Conservation (phyloP, 1,140 invertebrate species). For the Eumeta japonica region DNA sequence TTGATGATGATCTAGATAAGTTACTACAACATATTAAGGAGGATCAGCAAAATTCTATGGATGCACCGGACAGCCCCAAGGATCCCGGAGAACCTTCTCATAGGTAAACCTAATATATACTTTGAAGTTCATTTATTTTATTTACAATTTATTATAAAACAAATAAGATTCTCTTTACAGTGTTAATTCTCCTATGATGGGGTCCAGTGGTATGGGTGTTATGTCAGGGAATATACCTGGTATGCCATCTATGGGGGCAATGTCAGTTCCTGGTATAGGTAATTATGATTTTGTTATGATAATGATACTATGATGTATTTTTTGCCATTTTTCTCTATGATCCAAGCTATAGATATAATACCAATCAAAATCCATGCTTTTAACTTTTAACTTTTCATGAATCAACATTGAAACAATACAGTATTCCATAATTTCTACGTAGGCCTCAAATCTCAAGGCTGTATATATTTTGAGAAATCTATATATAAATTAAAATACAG, state of each 20-base stretch:
- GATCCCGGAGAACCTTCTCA: constrained; percentile 57
- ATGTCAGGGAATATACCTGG: constrained; percentile 25
- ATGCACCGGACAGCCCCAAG: constrained; percentile 82
- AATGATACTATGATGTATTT: background rate
- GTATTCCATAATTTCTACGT: too few relatives aligned
- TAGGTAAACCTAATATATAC: too few relatives aligned
- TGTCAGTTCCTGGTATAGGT: constrained; percentile 43
- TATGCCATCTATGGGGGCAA: constrained; percentile 48
- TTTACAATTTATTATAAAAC: too few relatives aligned
- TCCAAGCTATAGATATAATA: background rate
- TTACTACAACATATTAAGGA: constrained; percentile 89
- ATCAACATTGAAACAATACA: too few relatives aligned
- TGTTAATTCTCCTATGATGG: constrained; percentile 52
- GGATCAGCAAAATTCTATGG: constrained; percentile 85
- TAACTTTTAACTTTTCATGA: background rate
- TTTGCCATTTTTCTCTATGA: background rate
- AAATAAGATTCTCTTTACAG: too few relatives aligned
- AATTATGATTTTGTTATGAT: constrained; percentile 1
- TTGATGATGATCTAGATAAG: constrained; percentile 89
- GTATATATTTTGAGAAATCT: too few relatives aligned
- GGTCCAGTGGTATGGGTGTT: constrained; percentile 30
- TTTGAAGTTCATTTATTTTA: too few relatives aligned
- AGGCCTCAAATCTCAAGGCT: too few relatives aligned
- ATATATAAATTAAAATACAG: too few relatives aligned
- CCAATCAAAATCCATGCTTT: background rate